A percentile compares a stretch with the other conserved stretches of the same genome.
phyloP scores from a whole-genome alignment of 2,797 vertebrate genomes.

The Phrynocephalus guinanensis region DNA sequence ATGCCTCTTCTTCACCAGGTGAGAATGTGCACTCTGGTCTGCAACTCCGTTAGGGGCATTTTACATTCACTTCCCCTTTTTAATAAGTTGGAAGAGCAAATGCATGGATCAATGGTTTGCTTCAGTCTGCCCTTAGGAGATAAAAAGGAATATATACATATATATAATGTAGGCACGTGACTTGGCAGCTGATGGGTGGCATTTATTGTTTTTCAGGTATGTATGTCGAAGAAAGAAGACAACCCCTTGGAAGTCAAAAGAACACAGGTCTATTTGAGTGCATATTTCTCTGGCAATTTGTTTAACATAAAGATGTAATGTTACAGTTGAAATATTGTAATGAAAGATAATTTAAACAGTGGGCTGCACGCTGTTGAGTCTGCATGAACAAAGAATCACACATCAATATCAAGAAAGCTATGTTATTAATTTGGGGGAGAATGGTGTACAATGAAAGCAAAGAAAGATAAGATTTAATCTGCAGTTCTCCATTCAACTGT shows the following conservation, averaged over 20 bases:
- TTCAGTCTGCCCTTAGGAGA: not conserved
- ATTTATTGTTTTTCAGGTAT: not conserved
- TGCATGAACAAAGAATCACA: conserved; percentile 18
- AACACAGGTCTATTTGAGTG: not conserved
- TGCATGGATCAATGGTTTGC: not conserved
- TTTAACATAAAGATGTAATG: not conserved
- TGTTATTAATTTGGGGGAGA: conserved; percentile 48
- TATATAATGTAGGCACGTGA: not conserved
- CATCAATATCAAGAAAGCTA: conserved; percentile 43
- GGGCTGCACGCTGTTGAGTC: rapidly evolving
- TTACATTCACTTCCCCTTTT: not conserved
- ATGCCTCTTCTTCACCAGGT: not conserved
- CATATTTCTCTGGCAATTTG: conserved; percentile 12
- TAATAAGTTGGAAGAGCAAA: not conserved
- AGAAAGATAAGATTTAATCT: conserved; percentile 54
- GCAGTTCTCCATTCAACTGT: conserved; percentile 39
- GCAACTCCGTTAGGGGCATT: not conserved
- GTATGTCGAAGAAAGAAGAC: rapidly evolving
- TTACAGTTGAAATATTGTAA: conserved; percentile 8
- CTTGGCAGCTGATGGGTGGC: not conserved
- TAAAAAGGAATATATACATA: too few species aligned
- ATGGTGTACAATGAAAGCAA: conserved; percentile 52
- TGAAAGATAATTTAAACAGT: not conserved
- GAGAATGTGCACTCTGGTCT: not conserved
- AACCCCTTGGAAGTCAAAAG: not conserved